Evolutionary conservation across 2,113 vertebrate genomes (phyloP).

Genomic region (Nothoprocta perdicaria): DNA sequence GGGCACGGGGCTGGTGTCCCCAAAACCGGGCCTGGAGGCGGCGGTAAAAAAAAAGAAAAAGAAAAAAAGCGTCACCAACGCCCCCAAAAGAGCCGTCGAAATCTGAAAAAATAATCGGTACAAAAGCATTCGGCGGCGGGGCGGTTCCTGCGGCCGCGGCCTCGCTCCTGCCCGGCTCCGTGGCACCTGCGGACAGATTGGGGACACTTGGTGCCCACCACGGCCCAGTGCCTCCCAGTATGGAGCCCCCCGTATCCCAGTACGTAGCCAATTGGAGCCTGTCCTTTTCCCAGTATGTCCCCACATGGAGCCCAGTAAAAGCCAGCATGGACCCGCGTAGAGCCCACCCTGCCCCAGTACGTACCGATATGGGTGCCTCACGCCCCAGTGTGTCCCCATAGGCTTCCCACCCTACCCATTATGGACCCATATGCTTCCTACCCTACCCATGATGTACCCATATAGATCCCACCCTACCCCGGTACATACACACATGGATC

Average conservation of each 20-base stretch:
- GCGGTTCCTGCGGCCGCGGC: neutral
- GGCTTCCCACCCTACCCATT: neutral
- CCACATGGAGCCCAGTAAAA: neutral
- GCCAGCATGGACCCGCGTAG: neutral
- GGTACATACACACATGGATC: accelerated
- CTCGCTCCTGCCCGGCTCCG: neutral
- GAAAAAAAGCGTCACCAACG: neutral
- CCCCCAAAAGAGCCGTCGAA: neutral
- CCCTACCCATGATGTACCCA: too few relatives aligned
- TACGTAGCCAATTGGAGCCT: too few relatives aligned
- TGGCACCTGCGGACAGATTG: neutral
- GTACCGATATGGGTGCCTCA: neutral
- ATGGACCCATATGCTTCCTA: too few relatives aligned
- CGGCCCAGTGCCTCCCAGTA: neutral
- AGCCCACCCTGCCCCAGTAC: neutral
- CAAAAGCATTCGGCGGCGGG: neutral
- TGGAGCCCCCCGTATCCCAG: neutral
- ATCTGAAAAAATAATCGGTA: slow-evolving; percentile 25
- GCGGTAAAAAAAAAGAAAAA: neutral
- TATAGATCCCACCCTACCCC: neutral
- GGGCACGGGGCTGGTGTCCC: neutral
- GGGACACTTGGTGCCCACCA: too few relatives aligned
- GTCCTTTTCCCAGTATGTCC: neutral
- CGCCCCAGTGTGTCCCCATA: neutral
- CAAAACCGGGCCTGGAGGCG: neutral